Percentiles rank a stretch among this genome's conserved stretches.
Evolutionary conservation across 2,888 invertebrate genomes (phyloP).

Genomic region (Griposia aprilina): DNA sequence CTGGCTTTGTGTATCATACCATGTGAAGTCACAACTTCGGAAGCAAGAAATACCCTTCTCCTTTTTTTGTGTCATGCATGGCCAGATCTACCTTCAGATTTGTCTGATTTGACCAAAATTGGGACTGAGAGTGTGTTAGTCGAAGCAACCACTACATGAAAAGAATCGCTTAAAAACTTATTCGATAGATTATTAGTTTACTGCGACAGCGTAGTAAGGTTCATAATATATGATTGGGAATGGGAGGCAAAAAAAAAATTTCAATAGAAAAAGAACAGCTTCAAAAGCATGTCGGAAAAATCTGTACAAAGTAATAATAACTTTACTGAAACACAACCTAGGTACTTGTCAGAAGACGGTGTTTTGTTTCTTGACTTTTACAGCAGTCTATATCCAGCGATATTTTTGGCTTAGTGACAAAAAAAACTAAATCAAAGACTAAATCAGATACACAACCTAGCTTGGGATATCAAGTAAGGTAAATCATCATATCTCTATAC

Average conservation of each 20-base stretch:
- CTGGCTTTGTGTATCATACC: conserved; percentile 44
- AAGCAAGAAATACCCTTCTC: neutral
- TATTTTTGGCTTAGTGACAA: neutral
- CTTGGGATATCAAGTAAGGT: neutral
- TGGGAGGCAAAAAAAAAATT: no score
- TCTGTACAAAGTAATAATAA: no score
- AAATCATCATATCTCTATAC: neutral
- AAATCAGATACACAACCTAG: neutral
- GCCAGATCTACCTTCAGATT: neutral
- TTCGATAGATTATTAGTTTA: neutral
- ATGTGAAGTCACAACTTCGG: neutral
- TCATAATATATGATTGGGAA: no score
- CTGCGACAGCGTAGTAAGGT: no score
- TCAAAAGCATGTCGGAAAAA: neutral
- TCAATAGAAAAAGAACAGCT: no score
- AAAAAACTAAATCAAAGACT: neutral
- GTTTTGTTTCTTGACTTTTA: neutral
- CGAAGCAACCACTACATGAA: neutral
- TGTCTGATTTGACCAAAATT: neutral
- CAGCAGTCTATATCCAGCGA: neutral
- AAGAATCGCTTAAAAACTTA: neutral
- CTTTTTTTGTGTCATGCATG: neutral
- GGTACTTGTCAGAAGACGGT: neutral
- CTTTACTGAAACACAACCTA: neutral
- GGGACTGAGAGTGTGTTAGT: no score